These are phyloP conservation scores for Osmerus eperlanus DNA, from an alignment of 2,113 vertebrate genomes.

Conservation along the genomic window DNA sequence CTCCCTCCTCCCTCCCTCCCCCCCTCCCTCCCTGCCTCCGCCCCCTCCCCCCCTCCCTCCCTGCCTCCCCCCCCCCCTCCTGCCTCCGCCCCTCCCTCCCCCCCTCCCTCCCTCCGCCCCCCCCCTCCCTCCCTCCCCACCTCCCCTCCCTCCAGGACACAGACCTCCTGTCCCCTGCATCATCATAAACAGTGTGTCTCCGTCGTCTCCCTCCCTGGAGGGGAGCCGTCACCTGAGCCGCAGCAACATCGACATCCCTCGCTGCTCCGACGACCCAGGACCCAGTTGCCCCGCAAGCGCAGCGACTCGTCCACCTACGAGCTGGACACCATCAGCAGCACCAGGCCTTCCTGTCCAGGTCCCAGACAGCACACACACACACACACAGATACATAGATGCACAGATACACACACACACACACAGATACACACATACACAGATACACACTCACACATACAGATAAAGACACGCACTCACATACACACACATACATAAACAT, in stretches of 20 bases:
- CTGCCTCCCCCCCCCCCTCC: constrained; percentile 59
- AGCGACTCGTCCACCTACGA: constrained; percentile 98
- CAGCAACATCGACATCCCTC: constrained; percentile 96
- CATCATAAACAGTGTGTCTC: constrained; percentile 77
- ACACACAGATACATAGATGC: not conserved
- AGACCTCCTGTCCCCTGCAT: constrained; percentile 90
- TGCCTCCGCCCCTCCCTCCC: not conserved
- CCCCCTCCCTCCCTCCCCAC: not conserved
- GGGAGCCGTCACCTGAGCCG: constrained; percentile 92
- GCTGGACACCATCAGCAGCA: constrained; percentile 96
- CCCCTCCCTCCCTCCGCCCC: not conserved
- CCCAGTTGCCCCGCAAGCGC: constrained; percentile 88
- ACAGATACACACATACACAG: not conserved
- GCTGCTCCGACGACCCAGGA: constrained; percentile 86
- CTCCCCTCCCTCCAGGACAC: constrained; percentile 74
- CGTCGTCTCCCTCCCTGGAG: constrained; percentile 80
- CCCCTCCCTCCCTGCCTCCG: not conserved
- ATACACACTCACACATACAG: too few relatives aligned
- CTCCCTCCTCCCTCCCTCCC: constrained; percentile 33
- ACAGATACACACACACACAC: not conserved
- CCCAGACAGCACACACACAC: constrained; percentile 11
- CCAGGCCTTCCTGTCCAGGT: constrained; percentile 97
- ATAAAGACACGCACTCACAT: too few relatives aligned
- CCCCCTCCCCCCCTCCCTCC: not conserved
- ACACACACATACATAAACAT: too few relatives aligned